phyloP scores from a whole-genome alignment of 2,888 invertebrate genomes.

The Acholoe squamosa region DNA sequence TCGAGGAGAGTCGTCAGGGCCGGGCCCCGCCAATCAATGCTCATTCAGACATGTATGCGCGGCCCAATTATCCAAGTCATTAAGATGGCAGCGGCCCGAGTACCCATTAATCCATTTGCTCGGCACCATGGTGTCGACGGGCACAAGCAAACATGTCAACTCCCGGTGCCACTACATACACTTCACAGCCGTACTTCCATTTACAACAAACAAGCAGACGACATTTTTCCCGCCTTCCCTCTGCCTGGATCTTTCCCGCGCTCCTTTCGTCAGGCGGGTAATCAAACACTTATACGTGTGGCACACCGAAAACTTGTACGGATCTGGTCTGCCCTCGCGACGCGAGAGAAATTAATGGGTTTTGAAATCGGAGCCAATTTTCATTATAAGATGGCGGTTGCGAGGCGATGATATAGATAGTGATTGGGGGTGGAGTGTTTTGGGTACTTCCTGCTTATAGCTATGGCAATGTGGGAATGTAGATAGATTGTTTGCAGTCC shows the following conservation, averaged over 20 bases:
- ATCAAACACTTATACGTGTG: conserved; percentile 34
- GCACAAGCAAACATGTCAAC: conserved; percentile 1
- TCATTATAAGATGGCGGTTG: conserved; percentile 31
- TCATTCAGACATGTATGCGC: conserved; percentile 40
- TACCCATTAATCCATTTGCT: conserved; percentile 1
- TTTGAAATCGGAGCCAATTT: conserved; percentile 56
- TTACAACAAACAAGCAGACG: not conserved
- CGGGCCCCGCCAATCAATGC: conserved; percentile 20
- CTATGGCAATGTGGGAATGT: not conserved
- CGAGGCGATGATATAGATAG: conserved; percentile 43
- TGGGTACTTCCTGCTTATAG: not conserved
- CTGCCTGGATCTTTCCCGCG: not conserved
- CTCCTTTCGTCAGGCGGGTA: not conserved
- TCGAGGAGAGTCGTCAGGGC: conserved; percentile 15
- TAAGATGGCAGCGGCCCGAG: conserved; percentile 36
- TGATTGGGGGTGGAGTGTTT: conserved; percentile 32
- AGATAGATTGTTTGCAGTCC: conserved; percentile 9
- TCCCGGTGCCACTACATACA: not conserved
- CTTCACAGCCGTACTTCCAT: not conserved
- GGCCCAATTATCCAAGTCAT: conserved; percentile 51
- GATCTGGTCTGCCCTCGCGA: conserved; percentile 11
- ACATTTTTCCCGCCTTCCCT: not conserved
- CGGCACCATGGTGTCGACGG: not conserved
- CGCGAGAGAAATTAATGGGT: conserved; percentile 55
- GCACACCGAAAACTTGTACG: conserved; percentile 2